A percentile compares a stretch with the other conserved stretches of the same genome.
phyloP scores from a whole-genome alignment of 2,888 invertebrate genomes.

The Timandra comae region DNA sequence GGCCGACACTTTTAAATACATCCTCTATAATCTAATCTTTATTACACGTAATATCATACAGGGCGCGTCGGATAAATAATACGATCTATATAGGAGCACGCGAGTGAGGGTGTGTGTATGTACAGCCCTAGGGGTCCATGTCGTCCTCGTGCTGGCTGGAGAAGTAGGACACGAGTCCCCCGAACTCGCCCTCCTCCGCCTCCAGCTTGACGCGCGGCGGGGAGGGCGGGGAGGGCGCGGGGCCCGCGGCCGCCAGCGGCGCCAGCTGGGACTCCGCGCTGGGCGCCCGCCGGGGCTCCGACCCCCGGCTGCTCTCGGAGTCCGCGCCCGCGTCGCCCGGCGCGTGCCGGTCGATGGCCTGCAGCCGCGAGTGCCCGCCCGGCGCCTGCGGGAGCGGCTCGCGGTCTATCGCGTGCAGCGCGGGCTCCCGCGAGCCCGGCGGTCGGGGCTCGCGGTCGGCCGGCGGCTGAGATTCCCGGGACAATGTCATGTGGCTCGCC shows the following conservation, averaged over 20 bases:
- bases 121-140: slow-evolving; percentile 77
- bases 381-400: too few species aligned
- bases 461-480: too few species aligned
- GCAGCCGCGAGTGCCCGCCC: too few species aligned
- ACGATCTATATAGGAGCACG: slow-evolving; percentile 35
- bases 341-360: too few species aligned
- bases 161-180: slow-evolving; percentile 93
- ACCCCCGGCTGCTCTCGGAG: too few species aligned
- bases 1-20: slow-evolving; percentile 52
- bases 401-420: slow-evolving; percentile 65
- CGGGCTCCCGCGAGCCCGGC: slow-evolving; percentile 8
- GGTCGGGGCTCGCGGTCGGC: not conserved
- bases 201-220: slow-evolving; percentile 10
- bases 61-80: slow-evolving; percentile 41
- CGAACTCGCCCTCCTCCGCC: slow-evolving; percentile 84
- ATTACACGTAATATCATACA: slow-evolving; percentile 59
- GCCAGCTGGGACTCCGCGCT: slow-evolving; percentile 8
- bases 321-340: too few species aligned
- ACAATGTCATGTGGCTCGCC: too few species aligned
- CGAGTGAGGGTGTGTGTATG: too few species aligned
- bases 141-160: slow-evolving; percentile 93
- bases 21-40: slow-evolving; percentile 41
- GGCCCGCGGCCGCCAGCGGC: too few species aligned
- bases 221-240: slow-evolving; percentile 3
- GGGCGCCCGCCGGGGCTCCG: too few species aligned